Evolutionary conservation across 2,888 invertebrate species (phyloP), one percentile per base, ranked within the genome.

Genomic region (Nephrotoma guestfalica): DNA sequence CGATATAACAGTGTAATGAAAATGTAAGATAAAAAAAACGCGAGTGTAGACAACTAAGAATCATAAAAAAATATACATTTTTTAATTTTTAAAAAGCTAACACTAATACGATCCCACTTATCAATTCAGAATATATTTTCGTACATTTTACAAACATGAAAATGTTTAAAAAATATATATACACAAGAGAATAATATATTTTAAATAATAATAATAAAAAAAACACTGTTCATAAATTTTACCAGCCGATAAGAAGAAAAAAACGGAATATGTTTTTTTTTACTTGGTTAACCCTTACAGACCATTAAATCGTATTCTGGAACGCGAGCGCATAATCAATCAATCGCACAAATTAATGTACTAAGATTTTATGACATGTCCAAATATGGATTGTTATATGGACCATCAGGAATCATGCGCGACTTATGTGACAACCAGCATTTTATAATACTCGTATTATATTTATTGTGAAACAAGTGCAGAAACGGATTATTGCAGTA

Each of bases 41-140:
- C 41, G 84, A 84, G 84, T 84, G 84, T 84, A 84, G 84, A 84
- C 84, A 84, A 84, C 84, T 42, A 42, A 84, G 84, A 84, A 71
- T 84, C 84, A 84, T 41, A 84, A 41, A 84, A 84, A 41, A 84
- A 41, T 15, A 41, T 40, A 15, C 47, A 30, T 30, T 30, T 30
- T 30, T 30, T 71, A 71, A 71, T 71, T 71, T 71, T 71, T 71
- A 71, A 71, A 71, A 71, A 71, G 71, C 71, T 71, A 41, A 84
- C 84, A 84, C 84, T 84, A 84, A 84, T 84, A 84, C 84, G 84
- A 84, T 84, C 84, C 84, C 84, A 84, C 84, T 84, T 84, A 84
- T 84, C 84, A 84, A 84, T 84, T 41, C 41, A 41, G 84, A 84
- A 84, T 71, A 30, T 30, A 71, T 71, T 30, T 71, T 71, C 71